Conservation (phyloP, 2,113 vertebrate genomes). For the Probosciger aterrimus region DNA sequence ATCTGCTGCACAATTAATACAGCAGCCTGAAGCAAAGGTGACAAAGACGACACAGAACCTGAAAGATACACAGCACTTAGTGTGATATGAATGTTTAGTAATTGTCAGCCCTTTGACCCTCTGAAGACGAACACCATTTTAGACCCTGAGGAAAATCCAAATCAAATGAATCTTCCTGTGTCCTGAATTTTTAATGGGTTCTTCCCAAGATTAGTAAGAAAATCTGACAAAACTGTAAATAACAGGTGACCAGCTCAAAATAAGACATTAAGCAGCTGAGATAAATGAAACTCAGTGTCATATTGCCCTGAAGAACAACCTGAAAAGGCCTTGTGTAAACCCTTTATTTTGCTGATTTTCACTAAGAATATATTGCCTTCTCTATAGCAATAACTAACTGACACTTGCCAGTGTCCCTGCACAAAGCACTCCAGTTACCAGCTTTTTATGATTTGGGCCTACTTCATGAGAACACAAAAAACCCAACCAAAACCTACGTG, state of each 20-base stretch:
- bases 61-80: neutral
- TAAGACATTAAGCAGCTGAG: neutral
- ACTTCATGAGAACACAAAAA: neutral
- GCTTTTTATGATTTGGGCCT: neutral
- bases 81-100: neutral
- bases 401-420: neutral
- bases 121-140: neutral
- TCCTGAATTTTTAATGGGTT: neutral
- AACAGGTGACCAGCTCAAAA: neutral
- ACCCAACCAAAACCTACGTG: neutral
- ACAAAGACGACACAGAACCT: slow-evolving; percentile 85
- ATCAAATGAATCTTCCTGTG: neutral
- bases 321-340: neutral
- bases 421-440: neutral
- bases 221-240: neutral
- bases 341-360: neutral
- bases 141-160: neutral
- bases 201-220: neutral
- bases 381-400: neutral
- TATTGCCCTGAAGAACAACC: neutral
- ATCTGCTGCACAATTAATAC: slow-evolving; percentile 83
- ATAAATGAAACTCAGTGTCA: neutral
- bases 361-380: neutral
- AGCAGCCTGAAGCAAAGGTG: slow-evolving; percentile 85
- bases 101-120: neutral